Percentiles rank a stretch among this genome's conserved stretches.
phyloP scores from a whole-genome alignment of 2,113 vertebrate genomes.

The Vulpes vulpes region DNA sequence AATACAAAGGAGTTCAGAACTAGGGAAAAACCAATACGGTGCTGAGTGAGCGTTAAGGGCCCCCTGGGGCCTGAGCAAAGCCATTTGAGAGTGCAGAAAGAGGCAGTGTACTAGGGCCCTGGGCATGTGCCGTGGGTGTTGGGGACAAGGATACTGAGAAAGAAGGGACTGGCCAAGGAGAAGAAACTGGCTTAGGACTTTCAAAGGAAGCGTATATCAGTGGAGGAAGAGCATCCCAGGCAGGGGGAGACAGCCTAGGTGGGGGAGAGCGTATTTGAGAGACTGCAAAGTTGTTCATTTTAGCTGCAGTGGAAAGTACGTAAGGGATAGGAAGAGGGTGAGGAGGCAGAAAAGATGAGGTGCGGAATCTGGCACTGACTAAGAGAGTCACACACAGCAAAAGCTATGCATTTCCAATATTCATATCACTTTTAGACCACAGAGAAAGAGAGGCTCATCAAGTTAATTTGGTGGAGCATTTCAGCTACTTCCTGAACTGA shows the following conservation, averaged over 20 bases:
- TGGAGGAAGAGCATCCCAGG: neutral
- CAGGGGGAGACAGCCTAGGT: neutral
- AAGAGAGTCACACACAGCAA: neutral
- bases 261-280: neutral
- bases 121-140: neutral
- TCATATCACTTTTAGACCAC: neutral
- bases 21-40: neutral
- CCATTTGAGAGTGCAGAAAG: neutral
- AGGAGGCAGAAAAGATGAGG: neutral
- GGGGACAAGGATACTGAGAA: neutral
- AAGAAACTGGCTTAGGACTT: neutral
- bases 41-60: neutral
- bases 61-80: neutral
- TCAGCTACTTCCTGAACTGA: neutral
- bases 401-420: neutral
- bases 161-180: neutral
- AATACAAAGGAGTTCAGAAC: neutral
- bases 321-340: neutral
- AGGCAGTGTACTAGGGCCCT: neutral
- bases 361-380: neutral
- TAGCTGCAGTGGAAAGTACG: fast-evolving
- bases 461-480: neutral
- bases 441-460: neutral
- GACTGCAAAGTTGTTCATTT: neutral
- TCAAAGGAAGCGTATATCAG: neutral